Base-by-base conservation (phyloP, 2,797 vertebrate genomes). In the Hephaestus fuliginosus region DNA sequence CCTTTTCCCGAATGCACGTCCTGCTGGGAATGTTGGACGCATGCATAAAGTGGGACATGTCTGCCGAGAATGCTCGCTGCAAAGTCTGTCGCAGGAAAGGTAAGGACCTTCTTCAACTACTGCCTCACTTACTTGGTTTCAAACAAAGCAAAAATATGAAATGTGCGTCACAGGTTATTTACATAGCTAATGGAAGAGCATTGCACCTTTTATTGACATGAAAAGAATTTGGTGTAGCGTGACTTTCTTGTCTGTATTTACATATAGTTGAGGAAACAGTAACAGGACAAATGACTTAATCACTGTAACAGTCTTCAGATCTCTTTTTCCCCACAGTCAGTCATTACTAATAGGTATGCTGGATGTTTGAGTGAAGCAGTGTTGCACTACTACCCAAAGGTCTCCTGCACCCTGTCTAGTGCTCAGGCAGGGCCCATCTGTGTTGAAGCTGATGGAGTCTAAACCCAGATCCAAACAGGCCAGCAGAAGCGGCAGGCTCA, bases 11-110 rank as follows among this genome's bases (percentile, higher is more conserved):
- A 25, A 97, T 99, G 97, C 98, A 99, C 0, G 97, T 98, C 57
- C 94, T 99, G 53, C 96, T 99, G 9, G 98, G 98, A 70, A 99
- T 99, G 98, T 92, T 99, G 81, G 98, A 99, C 11, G 97, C 98
- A 39, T 99, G 98, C 87, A 97, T 99, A 92, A 99, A 99, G 90
- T 99, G 98, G 98, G 98, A 99, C 90, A 99, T 99, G 98, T 99
- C 98, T 0, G 97, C 98, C 0, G 98, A 99, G 95, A 99, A 99
- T 12, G 97, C 98, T 58, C 95, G 97, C 62, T 99, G 98, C 95
- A 99, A 99, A 97, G 98, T 99, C 74, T 99, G 98, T 90, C 97
- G 98, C 67, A 97, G 93, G 93, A 99, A 99, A 97, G 98, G 98
- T 99, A 89, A 13, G 70, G 15, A 0, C 18, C 3, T 22, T 25